These are phyloP conservation scores for Umimayanthus kanabou DNA, from an alignment of 92 coral and sea anemone species.

Conservation along the genomic window DNA sequence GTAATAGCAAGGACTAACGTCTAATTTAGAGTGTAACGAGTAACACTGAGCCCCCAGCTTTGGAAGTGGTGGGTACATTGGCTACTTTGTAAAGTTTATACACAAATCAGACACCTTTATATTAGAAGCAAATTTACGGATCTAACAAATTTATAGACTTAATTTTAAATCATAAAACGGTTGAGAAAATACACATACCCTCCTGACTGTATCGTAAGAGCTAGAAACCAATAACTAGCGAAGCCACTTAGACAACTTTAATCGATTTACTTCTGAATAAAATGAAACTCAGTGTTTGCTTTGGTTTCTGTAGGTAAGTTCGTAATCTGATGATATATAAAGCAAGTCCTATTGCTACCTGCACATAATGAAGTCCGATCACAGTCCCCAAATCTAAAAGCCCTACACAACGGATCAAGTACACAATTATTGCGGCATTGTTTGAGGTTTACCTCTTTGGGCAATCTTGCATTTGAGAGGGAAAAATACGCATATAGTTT, in stretches of 20 bases:
- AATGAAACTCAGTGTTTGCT: neutral
- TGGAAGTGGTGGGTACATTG: too few relatives aligned
- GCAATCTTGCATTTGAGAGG: too few relatives aligned
- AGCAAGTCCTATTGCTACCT: neutral
- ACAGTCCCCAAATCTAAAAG: neutral
- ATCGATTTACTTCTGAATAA: neutral
- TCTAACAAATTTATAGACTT: too few relatives aligned
- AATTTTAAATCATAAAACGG: too few relatives aligned
- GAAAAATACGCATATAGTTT: neutral
- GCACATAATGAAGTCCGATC: neutral
- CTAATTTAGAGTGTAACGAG: too few relatives aligned
- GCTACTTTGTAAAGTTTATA: too few relatives aligned
- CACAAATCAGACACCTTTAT: too few relatives aligned
- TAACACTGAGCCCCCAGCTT: too few relatives aligned
- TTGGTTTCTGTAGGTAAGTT: neutral
- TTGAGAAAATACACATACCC: neutral
- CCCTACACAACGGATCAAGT: neutral
- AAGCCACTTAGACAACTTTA: neutral
- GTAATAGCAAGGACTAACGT: too few relatives aligned
- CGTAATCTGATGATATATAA: neutral
- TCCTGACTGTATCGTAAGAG: neutral
- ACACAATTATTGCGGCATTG: neutral
- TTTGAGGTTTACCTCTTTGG: neutral
- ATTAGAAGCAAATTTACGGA: too few relatives aligned
- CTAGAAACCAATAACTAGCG: too few relatives aligned